Base-by-base conservation (phyloP, 2,888 invertebrate genomes). In the Parelbella ahira region DNA sequence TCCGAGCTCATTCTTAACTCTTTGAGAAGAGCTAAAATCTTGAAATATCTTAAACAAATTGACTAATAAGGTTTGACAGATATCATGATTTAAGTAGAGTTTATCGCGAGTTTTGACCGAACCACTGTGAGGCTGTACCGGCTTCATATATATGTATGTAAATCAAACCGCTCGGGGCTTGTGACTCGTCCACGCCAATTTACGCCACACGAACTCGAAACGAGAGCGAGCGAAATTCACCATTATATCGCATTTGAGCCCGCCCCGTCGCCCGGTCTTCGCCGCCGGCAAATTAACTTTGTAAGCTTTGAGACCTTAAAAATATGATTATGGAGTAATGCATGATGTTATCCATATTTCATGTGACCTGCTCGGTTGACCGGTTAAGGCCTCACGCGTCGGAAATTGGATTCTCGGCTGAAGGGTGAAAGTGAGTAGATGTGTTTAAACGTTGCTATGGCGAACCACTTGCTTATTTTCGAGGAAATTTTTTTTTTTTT, bases 201-300 rank as follows among this genome's bases (percentile, higher is more conserved):
- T 45, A 47, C 54, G 48, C 48, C 48, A 45, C 53, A 55, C 56
- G 62, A 55, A 60, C 62, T 58, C 60, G 58, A 54, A 64, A 63
- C 62, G 55, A 66, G 69, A 66, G 64, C 63, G 57, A 65, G 68
- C 64, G 53, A 79, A 78, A 75, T 80, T 79, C 68, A 73, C 81
- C 72, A 80, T 79, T 63, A 77, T 71, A 77, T 66, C 65, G 73
- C 70, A 73, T 69, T 64, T 63, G 67, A 52, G 56, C 60, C 63
- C 63, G 58, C 52, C 51, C 51, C 56, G 56, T 68, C 69, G 63
- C 63, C 66, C 54, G 58, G 54, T 54, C 53, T 50, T 42, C 55
- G 64, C 64, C 60, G 56, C 58, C 55, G 68, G 72, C 63, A 65
- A 70, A 69, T 68, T 76, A 63, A 68, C 65, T 67, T 63, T 53